Conservation (phyloP, 2,797 vertebrate species). For the Notamacropus eugenii region DNA sequence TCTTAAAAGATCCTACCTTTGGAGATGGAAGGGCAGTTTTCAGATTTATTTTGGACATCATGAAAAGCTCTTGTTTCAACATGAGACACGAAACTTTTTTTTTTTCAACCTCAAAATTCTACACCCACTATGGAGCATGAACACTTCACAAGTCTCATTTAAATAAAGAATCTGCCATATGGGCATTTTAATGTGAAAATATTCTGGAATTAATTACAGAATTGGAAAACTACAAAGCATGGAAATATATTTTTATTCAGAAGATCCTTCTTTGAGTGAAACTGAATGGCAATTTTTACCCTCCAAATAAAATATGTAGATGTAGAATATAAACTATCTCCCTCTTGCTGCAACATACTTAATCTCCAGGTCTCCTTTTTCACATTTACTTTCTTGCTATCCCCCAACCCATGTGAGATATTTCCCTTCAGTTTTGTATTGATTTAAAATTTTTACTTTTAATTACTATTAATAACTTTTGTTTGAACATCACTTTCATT, state of each 20-base stretch:
- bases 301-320: neutral
- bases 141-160: neutral
- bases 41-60: neutral
- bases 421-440: neutral
- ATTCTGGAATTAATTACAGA: neutral
- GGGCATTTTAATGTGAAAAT: constrained; percentile 11
- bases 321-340: neutral
- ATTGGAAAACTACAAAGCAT: neutral
- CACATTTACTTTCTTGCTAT: neutral
- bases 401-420: neutral
- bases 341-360: neutral
- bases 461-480: neutral
- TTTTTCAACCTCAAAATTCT: neutral
- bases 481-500: neutral
- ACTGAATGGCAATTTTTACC: neutral
- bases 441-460: neutral
- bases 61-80: neutral
- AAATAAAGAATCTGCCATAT: neutral
- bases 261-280: neutral
- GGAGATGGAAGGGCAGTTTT: neutral
- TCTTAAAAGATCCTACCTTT: neutral
- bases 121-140: neutral
- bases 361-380: neutral
- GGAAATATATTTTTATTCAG: neutral
- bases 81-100: neutral